Conservation (phyloP, 1,140 invertebrate genomes). For the Coelopa frigida region DNA sequence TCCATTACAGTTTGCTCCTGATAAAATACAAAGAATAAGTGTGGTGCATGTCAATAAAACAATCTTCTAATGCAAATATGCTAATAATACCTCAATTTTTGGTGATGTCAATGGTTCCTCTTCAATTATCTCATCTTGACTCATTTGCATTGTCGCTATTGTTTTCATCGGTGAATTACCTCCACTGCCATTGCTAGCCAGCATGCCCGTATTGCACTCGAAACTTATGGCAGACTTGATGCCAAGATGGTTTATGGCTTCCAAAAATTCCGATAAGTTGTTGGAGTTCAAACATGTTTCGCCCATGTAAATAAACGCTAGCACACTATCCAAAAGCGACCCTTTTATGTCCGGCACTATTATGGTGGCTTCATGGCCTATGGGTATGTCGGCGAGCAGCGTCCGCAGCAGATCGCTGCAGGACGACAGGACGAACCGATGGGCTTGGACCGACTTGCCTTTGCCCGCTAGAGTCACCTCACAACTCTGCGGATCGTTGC, state of each 20-base stretch:
- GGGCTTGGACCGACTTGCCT: constrained; percentile 32
- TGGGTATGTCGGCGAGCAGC: constrained; percentile 29
- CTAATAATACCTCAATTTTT: constrained; percentile 5
- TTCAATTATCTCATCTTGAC: constrained; percentile 25
- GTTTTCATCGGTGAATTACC: constrained; percentile 19
- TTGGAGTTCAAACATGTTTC: constrained; percentile 31
- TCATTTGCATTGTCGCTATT: constrained; percentile 28
- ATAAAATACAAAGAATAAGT: background rate
- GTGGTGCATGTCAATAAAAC: background rate
- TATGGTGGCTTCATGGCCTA: constrained; percentile 34
- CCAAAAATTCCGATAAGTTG: constrained; percentile 33
- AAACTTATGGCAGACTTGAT: constrained; percentile 42
- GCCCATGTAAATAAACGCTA: constrained; percentile 40
- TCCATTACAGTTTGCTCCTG: constrained; percentile 11
- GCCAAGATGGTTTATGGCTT: constrained; percentile 37
- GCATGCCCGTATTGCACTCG: constrained; percentile 32
- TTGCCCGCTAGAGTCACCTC: constrained; percentile 36
- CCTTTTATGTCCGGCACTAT: constrained; percentile 37
- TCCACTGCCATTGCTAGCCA: background rate
- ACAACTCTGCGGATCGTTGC: constrained; percentile 26
- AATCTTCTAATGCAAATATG: background rate
- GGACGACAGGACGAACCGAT: constrained; percentile 37
- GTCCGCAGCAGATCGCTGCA: constrained; percentile 38
- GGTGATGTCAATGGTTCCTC: constrained; percentile 17
- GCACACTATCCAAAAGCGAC: constrained; percentile 30